These are phyloP conservation scores for Cataglyphis hispanica DNA, from an alignment of 1,140 invertebrate genomes.

Conservation along the genomic window DNA sequence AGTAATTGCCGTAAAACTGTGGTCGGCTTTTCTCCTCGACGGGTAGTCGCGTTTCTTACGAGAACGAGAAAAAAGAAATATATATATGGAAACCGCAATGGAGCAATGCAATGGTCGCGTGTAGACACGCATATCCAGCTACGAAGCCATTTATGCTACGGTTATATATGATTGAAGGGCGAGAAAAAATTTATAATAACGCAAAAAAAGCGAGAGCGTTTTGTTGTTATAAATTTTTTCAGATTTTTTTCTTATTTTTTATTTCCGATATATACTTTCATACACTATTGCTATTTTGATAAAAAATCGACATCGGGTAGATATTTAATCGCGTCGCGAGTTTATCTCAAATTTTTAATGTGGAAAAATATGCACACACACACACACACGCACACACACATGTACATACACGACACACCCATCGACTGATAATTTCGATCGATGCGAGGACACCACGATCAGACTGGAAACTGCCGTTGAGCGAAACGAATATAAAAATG, in stretches of 20 bases:
- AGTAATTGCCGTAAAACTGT: too few relatives aligned
- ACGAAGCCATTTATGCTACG: not conserved
- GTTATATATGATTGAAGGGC: not conserved
- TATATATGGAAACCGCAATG: constrained; percentile 1
- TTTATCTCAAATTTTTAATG: constrained; percentile 34
- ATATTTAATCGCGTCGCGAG: constrained; percentile 5
- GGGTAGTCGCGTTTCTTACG: not conserved
- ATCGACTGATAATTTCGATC: constrained; percentile 49
- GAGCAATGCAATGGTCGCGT: constrained; percentile 14
- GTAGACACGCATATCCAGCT: constrained; percentile 25
- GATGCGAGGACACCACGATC: constrained; percentile 15
- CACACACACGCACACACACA: too few relatives aligned
- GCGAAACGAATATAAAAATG: constrained; percentile 2
- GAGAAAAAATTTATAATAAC: not conserved
- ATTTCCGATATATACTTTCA: not conserved
- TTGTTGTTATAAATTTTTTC: too few relatives aligned
- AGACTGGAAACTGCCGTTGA: not conserved
- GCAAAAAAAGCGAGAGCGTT: not conserved
- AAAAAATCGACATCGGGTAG: not conserved
- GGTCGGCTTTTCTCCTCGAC: not conserved
- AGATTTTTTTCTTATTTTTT: too few relatives aligned
- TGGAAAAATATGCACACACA: not conserved
- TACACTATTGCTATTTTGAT: not conserved
- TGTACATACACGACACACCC: constrained; percentile 10
- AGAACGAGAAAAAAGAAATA: too few relatives aligned